Conservation (phyloP, 2,888 invertebrate species). For the Agriotes lineatus region DNA sequence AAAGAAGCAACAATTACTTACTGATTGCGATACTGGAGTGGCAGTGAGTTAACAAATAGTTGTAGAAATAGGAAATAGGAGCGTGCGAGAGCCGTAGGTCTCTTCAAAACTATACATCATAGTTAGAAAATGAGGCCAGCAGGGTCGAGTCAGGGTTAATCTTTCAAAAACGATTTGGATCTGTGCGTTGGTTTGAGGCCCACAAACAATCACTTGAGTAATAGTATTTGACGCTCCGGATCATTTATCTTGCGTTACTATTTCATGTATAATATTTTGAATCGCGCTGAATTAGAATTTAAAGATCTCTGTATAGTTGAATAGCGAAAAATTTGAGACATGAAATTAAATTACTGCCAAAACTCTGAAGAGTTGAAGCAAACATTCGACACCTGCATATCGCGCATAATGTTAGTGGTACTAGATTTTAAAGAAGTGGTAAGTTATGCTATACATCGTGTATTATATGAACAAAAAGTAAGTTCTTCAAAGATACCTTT, state of each 20-base stretch:
- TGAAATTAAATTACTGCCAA: no score
- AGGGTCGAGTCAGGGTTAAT: constrained; percentile 9
- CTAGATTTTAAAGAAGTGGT: no score
- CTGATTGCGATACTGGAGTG: not conserved
- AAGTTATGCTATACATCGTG: no score
- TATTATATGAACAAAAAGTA: no score
- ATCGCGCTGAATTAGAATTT: not conserved
- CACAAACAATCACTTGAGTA: not conserved
- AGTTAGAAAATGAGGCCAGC: not conserved
- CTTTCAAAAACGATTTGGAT: constrained; percentile 11
- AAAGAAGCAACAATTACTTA: no score
- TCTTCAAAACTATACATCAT: not conserved
- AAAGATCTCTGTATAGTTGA: no score
- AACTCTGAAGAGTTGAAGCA: no score
- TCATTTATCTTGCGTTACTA: constrained; percentile 6
- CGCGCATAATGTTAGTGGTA: no score
- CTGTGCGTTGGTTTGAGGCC: constrained; percentile 3
- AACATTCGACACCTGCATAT: no score
- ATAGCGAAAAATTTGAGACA: no score
- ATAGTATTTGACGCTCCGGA: not conserved
- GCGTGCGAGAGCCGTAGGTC: not conserved
- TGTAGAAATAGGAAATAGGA: not conserved
- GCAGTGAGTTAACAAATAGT: not conserved
- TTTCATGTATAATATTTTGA: not conserved
- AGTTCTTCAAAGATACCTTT: no score